These are phyloP conservation scores for Clarias batrachus DNA, from an alignment of 2,113 vertebrate genomes.

Conservation along the genomic window DNA sequence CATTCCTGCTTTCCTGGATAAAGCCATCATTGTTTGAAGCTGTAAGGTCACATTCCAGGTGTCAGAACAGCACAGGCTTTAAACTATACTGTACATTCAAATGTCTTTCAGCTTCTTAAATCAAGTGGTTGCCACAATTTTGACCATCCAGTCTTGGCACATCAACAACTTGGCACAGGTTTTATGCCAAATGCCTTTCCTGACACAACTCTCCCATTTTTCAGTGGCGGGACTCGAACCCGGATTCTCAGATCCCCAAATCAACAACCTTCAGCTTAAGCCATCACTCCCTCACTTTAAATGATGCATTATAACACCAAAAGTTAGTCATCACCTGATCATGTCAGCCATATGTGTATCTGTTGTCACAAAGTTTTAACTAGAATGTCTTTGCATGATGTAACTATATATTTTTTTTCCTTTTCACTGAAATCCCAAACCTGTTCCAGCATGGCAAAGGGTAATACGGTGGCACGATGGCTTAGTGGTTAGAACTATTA, in stretches of 20 bases:
- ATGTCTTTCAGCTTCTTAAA: too few species aligned
- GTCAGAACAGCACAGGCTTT: neutral
- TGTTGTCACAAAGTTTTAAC: neutral
- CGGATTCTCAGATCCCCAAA: too few species aligned
- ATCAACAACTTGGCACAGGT: too few species aligned
- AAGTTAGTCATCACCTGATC: neutral
- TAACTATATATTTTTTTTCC: neutral
- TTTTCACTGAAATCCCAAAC: neutral
- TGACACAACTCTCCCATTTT: too few species aligned
- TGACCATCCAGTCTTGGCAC: too few species aligned
- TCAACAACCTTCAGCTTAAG: too few species aligned
- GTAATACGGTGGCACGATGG: too few species aligned
- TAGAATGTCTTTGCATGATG: neutral
- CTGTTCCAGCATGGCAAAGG: too few species aligned
- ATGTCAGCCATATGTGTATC: neutral
- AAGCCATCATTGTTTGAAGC: neutral
- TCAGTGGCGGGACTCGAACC: too few species aligned
- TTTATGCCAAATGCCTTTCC: too few species aligned
- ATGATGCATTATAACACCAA: neutral
- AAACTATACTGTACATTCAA: neutral
- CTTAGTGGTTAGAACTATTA: too few species aligned
- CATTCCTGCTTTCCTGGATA: neutral
- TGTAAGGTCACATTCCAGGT: neutral
- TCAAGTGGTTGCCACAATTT: too few species aligned
- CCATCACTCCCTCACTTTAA: neutral